Percentiles rank a stretch among this genome's conserved stretches.
Evolutionary conservation across 2,797 vertebrate species (phyloP).

Genomic region (Phylloscopus collybita): DNA sequence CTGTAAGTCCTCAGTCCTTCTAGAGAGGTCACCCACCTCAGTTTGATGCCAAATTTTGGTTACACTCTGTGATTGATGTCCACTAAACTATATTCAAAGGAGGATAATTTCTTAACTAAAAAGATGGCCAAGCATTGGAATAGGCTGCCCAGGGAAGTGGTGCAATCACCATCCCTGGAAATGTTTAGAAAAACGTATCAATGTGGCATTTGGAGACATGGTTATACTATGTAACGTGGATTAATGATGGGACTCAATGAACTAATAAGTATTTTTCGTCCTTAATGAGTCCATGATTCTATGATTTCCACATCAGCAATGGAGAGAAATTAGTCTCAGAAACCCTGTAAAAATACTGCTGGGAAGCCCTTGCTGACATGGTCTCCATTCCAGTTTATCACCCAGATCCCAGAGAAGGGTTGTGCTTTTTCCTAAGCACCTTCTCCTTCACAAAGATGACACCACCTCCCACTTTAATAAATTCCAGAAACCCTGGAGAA

Average conservation of each 20-base stretch:
- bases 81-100: not conserved
- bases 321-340: not conserved
- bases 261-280: not conserved
- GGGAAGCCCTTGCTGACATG: not conserved
- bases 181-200: rapidly evolving
- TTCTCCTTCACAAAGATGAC: not conserved
- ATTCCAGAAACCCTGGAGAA: not conserved
- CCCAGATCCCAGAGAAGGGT: not conserved
- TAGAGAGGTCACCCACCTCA: not conserved
- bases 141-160: not conserved
- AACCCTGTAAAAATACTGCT: not conserved
- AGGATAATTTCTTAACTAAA: not conserved
- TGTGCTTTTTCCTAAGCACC: not conserved
- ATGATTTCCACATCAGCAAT: not conserved
- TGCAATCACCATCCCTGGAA: not conserved
- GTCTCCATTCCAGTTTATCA: not conserved
- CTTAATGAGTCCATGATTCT: not conserved
- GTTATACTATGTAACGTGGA: not conserved
- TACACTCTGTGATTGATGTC: not conserved
- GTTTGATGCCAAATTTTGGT: not conserved
- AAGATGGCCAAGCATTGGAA: not conserved
- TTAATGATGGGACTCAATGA: not conserved
- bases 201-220: not conserved
- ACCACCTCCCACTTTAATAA: not conserved
- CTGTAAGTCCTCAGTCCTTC: not conserved